These are phyloP conservation scores for Tamias sibiricus DNA, from an alignment of 2,113 vertebrate genomes.

Conservation along the genomic window DNA sequence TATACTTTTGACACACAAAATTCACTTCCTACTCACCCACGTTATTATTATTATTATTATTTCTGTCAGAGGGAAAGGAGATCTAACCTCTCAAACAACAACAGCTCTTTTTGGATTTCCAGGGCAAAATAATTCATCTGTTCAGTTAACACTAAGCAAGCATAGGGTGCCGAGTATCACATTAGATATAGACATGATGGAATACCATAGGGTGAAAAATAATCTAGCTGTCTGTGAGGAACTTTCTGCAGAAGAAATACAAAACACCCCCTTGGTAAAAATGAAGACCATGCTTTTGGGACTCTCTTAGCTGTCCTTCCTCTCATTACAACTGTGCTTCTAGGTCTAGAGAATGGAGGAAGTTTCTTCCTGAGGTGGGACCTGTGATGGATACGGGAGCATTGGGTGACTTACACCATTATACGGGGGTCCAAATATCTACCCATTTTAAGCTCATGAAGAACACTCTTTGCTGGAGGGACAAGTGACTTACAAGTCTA, in stretches of 20 bases:
- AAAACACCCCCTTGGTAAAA: background rate
- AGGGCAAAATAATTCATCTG: background rate
- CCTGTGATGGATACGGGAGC: background rate
- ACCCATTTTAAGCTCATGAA: background rate
- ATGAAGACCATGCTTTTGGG: background rate
- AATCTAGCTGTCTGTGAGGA: background rate
- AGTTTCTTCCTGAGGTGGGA: background rate
- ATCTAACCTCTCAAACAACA: background rate
- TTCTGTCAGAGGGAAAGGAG: background rate
- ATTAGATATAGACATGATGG: background rate
- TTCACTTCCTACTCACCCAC: background rate
- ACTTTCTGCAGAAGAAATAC: slow-evolving; percentile 36
- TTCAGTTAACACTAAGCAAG: slow-evolving; percentile 29
- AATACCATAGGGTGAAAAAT: background rate
- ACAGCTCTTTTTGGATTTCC: background rate
- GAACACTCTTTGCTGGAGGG: background rate
- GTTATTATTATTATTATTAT: background rate
- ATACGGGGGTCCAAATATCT: background rate
- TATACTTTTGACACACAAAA: background rate
- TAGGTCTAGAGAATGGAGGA: background rate
- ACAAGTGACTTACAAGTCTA: background rate
- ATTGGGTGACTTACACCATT: background rate
- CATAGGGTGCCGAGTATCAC: background rate
- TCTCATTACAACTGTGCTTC: background rate
- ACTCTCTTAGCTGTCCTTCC: background rate